Conservation (phyloP, 1,140 invertebrate species). For the Hermatobates lingyangjiaoensis region DNA sequence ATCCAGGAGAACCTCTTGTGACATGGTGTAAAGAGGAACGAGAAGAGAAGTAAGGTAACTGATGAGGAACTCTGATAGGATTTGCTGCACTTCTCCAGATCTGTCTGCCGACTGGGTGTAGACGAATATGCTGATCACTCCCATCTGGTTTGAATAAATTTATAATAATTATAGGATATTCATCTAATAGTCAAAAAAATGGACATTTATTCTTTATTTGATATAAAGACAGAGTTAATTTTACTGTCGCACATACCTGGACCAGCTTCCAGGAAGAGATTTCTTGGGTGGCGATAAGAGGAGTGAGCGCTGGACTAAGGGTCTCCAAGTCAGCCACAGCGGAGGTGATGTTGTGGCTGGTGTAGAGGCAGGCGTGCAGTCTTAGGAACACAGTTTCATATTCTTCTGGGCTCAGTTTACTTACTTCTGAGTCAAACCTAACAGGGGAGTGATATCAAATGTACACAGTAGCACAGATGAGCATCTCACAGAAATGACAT, state of each 20-base stretch:
- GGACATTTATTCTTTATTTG: too few relatives aligned
- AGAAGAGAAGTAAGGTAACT: slow-evolving; percentile 48
- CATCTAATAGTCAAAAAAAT: too few relatives aligned
- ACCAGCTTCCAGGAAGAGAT: slow-evolving; percentile 51
- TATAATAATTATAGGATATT: too few relatives aligned
- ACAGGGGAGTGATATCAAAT: too few relatives aligned
- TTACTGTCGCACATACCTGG: slow-evolving; percentile 23
- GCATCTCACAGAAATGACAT: too few relatives aligned
- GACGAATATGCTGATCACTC: slow-evolving; percentile 52
- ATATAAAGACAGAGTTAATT: too few relatives aligned
- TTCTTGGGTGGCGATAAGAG: slow-evolving; percentile 54
- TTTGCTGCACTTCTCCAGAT: slow-evolving; percentile 31
- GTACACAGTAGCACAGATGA: too few relatives aligned
- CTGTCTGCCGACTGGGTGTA: slow-evolving; percentile 36
- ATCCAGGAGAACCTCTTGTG: slow-evolving; percentile 35
- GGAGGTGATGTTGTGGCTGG: slow-evolving; percentile 33
- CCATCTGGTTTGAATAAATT: slow-evolving; percentile 37
- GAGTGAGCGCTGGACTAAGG: slow-evolving; percentile 45
- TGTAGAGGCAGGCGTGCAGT: slow-evolving; percentile 40
- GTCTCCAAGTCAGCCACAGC: slow-evolving; percentile 36
- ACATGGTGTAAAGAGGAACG: slow-evolving; percentile 43
- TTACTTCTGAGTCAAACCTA: too few relatives aligned
- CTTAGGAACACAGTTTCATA: slow-evolving; percentile 49
- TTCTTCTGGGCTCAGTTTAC: slow-evolving; percentile 36
- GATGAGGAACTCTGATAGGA: slow-evolving; percentile 42